These are phyloP conservation scores for Telmatherina bonti DNA, from an alignment of 2,797 vertebrate genomes.

Conservation along the genomic window DNA sequence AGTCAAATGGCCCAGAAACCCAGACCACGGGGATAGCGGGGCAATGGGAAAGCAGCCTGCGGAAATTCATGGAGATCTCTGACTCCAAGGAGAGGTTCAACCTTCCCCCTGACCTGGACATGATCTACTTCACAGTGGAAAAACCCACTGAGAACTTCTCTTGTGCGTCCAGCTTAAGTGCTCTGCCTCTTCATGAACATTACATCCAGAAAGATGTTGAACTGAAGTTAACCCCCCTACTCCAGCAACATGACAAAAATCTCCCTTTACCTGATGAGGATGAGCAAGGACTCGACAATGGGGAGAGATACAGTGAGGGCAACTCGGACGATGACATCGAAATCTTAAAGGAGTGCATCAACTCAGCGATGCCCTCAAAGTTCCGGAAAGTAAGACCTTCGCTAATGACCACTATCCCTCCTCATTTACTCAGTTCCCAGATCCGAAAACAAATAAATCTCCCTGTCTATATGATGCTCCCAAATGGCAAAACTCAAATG, in stretches of 20 bases:
- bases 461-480: slow-evolving; percentile 95
- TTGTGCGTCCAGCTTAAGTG: slow-evolving; percentile 98
- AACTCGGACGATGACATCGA: slow-evolving; percentile 93
- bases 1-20: slow-evolving; percentile 84
- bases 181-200: slow-evolving; percentile 94
- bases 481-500: slow-evolving; percentile 84
- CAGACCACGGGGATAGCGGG: slow-evolving; percentile 87
- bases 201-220: slow-evolving; percentile 98
- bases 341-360: slow-evolving; percentile 96
- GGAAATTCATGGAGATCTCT: slow-evolving; percentile 95
- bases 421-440: slow-evolving; percentile 86
- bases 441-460: slow-evolving; percentile 86
- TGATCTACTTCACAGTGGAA: slow-evolving; percentile 98
- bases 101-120: slow-evolving; percentile 93
- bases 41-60: slow-evolving; percentile 94
- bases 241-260: slow-evolving; percentile 87
- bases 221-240: slow-evolving; percentile 92
- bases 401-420: slow-evolving; percentile 84
- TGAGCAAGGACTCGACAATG: slow-evolving; percentile 77
- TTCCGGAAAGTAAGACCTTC: slow-evolving; percentile 92
- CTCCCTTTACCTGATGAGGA: slow-evolving; percentile 83
- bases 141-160: slow-evolving; percentile 99
- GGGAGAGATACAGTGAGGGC: slow-evolving; percentile 86
- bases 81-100: slow-evolving; percentile 96
- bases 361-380: slow-evolving; percentile 93